These are phyloP conservation scores for Tarsius wallacei DNA, from an alignment of 2,797 vertebrate genomes.

Conservation along the genomic window DNA sequence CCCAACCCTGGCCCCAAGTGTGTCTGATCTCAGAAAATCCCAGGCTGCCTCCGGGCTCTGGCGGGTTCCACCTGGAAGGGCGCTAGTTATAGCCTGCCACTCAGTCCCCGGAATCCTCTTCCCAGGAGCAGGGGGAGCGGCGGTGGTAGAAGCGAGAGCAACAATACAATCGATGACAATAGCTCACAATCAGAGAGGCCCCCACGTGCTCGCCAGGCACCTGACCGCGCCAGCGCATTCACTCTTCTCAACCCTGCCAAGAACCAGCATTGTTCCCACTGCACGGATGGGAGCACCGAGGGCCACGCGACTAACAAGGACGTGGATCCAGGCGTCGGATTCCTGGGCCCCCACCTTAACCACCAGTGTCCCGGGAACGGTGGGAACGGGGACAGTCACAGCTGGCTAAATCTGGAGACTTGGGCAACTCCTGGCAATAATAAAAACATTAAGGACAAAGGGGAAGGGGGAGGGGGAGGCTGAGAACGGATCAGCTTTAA, in stretches of 20 bases:
- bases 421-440: conserved; percentile 61
- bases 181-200: neutral
- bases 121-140: neutral
- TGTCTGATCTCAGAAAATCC: conserved; percentile 24
- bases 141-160: neutral
- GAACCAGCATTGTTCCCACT: neutral
- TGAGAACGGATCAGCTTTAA: conserved; percentile 56
- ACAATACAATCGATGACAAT: neutral
- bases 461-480: neutral
- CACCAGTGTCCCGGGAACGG: neutral
- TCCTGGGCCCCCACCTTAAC: neutral
- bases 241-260: neutral
- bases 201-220: neutral
- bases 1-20: neutral
- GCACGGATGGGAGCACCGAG: neutral
- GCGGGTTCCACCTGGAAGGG: neutral
- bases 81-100: neutral
- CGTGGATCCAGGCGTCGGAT: too few relatives aligned
- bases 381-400: neutral
- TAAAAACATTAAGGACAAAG: conserved; percentile 56
- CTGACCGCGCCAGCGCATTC: neutral
- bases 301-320: neutral
- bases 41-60: neutral
- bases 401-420: conserved; percentile 50
- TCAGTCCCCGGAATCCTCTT: neutral